Evolutionary conservation across 2,888 invertebrate species (phyloP).

Genomic region (Amphipyra tragopoginis): DNA sequence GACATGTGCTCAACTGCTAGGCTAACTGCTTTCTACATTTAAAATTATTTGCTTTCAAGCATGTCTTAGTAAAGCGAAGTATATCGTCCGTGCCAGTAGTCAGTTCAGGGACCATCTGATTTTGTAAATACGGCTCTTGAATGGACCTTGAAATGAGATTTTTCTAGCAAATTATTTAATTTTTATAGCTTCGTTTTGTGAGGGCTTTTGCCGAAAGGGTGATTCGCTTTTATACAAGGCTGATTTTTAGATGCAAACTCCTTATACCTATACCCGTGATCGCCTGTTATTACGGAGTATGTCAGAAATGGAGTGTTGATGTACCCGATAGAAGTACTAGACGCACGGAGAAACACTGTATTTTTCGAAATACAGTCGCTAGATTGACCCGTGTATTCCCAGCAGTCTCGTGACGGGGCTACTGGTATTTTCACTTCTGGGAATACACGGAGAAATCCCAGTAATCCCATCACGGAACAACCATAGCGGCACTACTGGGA

Average conservation of each 20-base stretch:
- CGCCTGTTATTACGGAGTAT: conserved; percentile 11
- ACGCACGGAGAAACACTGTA: no score
- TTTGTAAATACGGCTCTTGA: conserved; percentile 58
- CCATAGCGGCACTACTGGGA: no score
- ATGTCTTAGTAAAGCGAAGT: conserved; percentile 33
- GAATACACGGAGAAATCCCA: no score
- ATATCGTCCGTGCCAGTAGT: conserved; percentile 29
- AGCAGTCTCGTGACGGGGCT: no score
- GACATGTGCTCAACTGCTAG: no score
- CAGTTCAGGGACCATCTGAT: conserved; percentile 71
- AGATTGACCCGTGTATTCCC: no score
- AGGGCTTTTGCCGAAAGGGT: conserved; percentile 56
- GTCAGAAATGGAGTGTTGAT: conserved; percentile 35
- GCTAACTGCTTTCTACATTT: no score
- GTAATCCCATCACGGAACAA: no score
- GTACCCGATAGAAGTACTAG: background rate
- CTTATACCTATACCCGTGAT: conserved; percentile 3
- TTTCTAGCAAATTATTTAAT: conserved; percentile 47
- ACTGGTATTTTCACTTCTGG: no score
- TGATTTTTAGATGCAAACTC: conserved; percentile 49
- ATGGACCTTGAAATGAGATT: conserved; percentile 59
- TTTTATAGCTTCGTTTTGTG: conserved; percentile 48
- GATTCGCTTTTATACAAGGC: conserved; percentile 55
- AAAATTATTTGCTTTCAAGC: background rate
- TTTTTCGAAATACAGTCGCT: no score